phyloP scores from a whole-genome alignment of 2,113 vertebrate species.

The Seriola dumerili region DNA sequence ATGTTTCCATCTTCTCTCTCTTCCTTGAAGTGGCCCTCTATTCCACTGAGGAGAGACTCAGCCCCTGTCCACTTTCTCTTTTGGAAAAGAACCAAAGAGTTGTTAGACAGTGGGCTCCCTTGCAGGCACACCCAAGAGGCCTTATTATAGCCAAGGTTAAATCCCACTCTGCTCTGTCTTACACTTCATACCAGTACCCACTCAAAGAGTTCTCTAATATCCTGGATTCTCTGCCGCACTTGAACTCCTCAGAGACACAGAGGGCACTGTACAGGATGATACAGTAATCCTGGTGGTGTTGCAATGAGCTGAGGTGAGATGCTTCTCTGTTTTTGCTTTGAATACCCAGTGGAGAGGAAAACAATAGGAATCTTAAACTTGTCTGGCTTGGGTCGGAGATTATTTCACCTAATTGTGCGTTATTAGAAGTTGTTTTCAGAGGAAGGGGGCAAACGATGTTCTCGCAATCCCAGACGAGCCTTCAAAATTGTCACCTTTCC shows the following conservation, averaged over 20 bases:
- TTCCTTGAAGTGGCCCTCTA: conserved; percentile 7
- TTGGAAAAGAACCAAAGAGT: conserved; percentile 37
- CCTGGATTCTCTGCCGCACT: conserved; percentile 51
- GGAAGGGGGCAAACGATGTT: conserved; percentile 6
- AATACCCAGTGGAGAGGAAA: conserved; percentile 24
- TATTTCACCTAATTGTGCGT: conserved; percentile 38
- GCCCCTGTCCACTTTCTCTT: conserved; percentile 21
- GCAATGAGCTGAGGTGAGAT: conserved; percentile 39
- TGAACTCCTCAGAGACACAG: conserved; percentile 46
- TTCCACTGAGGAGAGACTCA: conserved; percentile 4
- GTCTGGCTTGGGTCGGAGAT: conserved; percentile 16
- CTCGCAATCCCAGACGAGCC: conserved; percentile 8
- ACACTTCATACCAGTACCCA: conserved; percentile 38
- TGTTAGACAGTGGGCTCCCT: conserved; percentile 36
- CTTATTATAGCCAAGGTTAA: conserved; percentile 78
- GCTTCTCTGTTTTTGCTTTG: conserved; percentile 31
- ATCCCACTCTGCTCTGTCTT: conserved; percentile 58
- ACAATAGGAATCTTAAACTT: conserved; percentile 4
- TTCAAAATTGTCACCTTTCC: conserved; percentile 10
- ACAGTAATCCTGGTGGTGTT: conserved; percentile 34
- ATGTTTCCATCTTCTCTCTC: conserved; percentile 23
- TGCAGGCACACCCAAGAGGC: conserved; percentile 65
- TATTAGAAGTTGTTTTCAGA: conserved; percentile 20
- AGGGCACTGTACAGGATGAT: conserved; percentile 17
- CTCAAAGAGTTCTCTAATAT: conserved; percentile 61